phyloP scores from a whole-genome alignment of 2,113 vertebrate species.

The Pseudopipra pipra region DNA sequence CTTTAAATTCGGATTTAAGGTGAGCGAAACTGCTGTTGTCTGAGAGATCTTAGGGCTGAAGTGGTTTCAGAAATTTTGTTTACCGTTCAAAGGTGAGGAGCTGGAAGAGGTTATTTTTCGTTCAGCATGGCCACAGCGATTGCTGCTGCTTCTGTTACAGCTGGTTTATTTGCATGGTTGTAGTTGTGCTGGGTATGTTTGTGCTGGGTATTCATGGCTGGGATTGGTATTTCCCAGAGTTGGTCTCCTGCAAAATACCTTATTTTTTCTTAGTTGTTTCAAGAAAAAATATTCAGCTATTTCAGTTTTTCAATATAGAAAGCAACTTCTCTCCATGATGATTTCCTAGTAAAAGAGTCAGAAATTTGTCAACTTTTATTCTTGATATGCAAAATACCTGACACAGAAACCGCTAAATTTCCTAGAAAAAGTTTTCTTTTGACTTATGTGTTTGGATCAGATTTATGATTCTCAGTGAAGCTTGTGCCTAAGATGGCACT shows the following conservation, averaged over 20 bases:
- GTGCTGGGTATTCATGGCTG: not conserved
- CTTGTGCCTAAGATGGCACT: not conserved
- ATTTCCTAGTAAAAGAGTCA: conserved; percentile 24
- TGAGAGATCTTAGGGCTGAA: not conserved
- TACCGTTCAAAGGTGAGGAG: not conserved
- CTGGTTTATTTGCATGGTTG: not conserved
- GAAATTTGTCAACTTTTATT: not conserved
- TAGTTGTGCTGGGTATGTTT: not conserved
- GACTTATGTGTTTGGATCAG: not conserved
- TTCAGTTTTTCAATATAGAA: not conserved
- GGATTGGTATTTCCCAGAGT: not conserved
- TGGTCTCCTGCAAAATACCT: not conserved
- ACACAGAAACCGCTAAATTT: conserved; percentile 5
- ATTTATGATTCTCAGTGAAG: not conserved
- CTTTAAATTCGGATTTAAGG: conserved; percentile 34
- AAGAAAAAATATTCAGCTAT: not conserved
- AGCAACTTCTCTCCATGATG: conserved; percentile 9
- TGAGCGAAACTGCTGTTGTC: not conserved
- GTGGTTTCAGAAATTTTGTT: conserved; percentile 2
- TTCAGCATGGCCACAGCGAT: not conserved
- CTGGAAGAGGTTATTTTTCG: not conserved
- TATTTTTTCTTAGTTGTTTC: not conserved
- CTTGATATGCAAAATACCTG: conserved; percentile 5
- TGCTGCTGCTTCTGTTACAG: not conserved
- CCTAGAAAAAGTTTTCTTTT: conserved; percentile 40